These are phyloP conservation scores for Paratrypauchen microcephalus DNA, from an alignment of 2,797 vertebrate genomes.

Conservation along the genomic window DNA sequence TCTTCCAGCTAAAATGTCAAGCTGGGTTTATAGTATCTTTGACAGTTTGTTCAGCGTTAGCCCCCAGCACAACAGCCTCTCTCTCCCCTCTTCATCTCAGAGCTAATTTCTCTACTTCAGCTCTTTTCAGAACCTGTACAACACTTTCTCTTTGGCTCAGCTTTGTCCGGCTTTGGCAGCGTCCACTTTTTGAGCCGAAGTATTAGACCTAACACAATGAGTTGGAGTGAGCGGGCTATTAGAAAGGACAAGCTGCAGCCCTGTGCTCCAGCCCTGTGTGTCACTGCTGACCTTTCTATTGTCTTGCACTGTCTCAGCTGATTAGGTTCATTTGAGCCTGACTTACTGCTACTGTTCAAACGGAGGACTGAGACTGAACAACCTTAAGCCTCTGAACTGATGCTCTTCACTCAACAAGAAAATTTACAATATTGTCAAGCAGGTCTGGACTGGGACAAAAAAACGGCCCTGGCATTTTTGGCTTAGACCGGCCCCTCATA, in stretches of 20 bases:
- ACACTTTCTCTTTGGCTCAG: slow-evolving; percentile 8
- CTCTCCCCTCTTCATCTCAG: neutral
- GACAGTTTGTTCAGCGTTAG: neutral
- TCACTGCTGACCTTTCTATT: slow-evolving; percentile 66
- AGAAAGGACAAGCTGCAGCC: slow-evolving; percentile 48
- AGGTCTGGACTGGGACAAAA: too few relatives aligned
- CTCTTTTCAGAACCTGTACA: neutral
- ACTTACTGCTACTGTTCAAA: slow-evolving; percentile 35
- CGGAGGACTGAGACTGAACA: slow-evolving; percentile 27
- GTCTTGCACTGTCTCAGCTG: slow-evolving; percentile 55
- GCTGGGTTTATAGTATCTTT: neutral
- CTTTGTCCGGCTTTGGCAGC: slow-evolving; percentile 5
- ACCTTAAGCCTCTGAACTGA: slow-evolving; percentile 33
- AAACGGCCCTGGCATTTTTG: too few relatives aligned
- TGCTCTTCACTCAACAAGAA: neutral
- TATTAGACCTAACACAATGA: slow-evolving; percentile 19
- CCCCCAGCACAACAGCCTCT: neutral
- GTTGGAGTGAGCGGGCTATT: slow-evolving; percentile 39
- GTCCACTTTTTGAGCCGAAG: slow-evolving; percentile 3
- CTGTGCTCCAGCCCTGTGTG: slow-evolving; percentile 41
- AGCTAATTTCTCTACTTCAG: neutral
- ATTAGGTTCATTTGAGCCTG: slow-evolving; percentile 47
- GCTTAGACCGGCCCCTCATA: too few relatives aligned
- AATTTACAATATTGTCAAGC: neutral
- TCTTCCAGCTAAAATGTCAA: neutral